Percentiles rank a stretch among this genome's conserved stretches.
phyloP scores from a whole-genome alignment of 2,113 vertebrate species.

The Falco punctatus region DNA sequence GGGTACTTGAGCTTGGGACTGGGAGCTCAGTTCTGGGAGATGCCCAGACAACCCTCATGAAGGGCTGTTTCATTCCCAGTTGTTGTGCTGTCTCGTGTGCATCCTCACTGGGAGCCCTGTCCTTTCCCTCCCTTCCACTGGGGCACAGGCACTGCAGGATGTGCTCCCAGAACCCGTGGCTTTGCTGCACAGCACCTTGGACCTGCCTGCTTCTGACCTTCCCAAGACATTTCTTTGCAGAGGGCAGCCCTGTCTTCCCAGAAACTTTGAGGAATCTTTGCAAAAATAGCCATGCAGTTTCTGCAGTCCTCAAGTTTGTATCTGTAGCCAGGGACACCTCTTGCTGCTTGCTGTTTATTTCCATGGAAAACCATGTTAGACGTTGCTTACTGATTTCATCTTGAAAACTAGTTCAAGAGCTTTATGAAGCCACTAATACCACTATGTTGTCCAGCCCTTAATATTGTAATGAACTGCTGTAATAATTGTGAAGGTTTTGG shows the following conservation, averaged over 20 bases:
- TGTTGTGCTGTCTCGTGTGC: accelerated
- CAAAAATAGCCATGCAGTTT: neutral
- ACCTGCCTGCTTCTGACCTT: neutral
- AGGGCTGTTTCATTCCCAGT: neutral
- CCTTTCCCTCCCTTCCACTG: accelerated
- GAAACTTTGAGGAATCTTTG: neutral
- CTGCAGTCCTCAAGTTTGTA: accelerated
- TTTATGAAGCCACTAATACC: neutral
- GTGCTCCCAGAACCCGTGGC: accelerated
- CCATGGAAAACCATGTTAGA: neutral
- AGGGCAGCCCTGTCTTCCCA: neutral
- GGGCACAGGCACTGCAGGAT: neutral
- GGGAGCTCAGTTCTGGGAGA: neutral
- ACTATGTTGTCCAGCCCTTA: neutral
- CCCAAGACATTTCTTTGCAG: neutral
- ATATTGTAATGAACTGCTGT: neutral
- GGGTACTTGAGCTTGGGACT: neutral
- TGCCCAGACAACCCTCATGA: neutral
- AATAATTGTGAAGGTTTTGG: neutral
- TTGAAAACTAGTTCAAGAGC: neutral
- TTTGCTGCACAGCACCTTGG: neutral
- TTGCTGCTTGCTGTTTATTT: neutral
- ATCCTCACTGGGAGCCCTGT: accelerated
- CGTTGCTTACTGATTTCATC: neutral
- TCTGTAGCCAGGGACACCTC: neutral